Evolutionary conservation across 1,140 invertebrate genomes (phyloP), one percentile per base, ranked within the genome.

Genomic region (Drosophila nasuta): DNA sequence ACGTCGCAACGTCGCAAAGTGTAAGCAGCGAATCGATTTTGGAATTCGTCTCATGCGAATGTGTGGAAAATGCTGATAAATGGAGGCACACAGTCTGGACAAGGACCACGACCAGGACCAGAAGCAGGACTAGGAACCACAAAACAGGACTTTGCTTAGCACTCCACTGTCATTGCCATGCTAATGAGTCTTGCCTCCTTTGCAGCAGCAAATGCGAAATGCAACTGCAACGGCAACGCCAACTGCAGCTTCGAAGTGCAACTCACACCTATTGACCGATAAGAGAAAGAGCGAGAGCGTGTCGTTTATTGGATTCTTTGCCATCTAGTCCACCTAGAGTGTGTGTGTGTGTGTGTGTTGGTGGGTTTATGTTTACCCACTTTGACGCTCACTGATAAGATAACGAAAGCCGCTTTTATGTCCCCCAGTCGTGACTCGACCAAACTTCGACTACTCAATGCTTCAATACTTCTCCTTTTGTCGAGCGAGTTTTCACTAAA

Each of bases 51-150:
- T 89, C 85, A 71, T 76, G 77, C 75, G 85, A 85, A 71, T 88
- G 85, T 89, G 85, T 89, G 85, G 85, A 89, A 88, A 88, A 88
- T 81, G 85, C 81, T 88, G 85, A 88, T 88, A 88, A 88, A 88
- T 88, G 85, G 78, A 57, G 43, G 59, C 71, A 54, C 13, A n/a
- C 48, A 41, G 28, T 17, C 49, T 38, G 35, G 49, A 38, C 62
- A 54, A 30, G 46, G 25, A 8, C 15, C 43, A 56, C 30, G 1
- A 30, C 17, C 43, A 56, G 41, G 1, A 30, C 17, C 59, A 52
- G 43, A 10, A 41, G 41, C 10, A 52, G 51, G 13, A 52, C 17
- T n/a, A 17, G 57, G 17, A 57, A 6, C 35, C 20, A 25, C 20
- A 25, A 17, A 10, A 1, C 56, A 80, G 58, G 46, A 56, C 70